A percentile compares a stretch with the other conserved stretches of the same genome.
These are phyloP conservation scores for Monopterus albus DNA, from an alignment of 2,113 vertebrate genomes.

Conservation along the genomic window DNA sequence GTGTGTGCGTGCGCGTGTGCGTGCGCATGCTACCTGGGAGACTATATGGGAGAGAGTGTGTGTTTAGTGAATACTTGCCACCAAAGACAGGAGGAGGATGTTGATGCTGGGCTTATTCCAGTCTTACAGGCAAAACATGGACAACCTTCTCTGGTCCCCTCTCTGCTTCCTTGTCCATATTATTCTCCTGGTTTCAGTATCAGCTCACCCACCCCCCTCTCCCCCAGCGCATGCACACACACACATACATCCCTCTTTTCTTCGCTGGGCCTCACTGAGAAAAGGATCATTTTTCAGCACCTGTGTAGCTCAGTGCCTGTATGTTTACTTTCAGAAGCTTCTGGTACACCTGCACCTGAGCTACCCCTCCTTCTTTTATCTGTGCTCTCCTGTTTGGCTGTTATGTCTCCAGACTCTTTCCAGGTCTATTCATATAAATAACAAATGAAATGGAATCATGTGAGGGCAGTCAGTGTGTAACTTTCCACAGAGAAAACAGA, in stretches of 20 bases:
- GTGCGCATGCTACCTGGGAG: constrained; percentile 39
- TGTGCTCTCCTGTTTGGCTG: constrained; percentile 51
- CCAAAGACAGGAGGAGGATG: constrained; percentile 40
- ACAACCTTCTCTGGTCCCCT: constrained; percentile 29
- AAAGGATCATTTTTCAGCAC: constrained; percentile 75
- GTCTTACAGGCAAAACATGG: constrained; percentile 29
- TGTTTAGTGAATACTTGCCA: constrained; percentile 47
- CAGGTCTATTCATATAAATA: constrained; percentile 55
- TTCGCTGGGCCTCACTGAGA: constrained; percentile 41
- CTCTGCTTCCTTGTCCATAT: constrained; percentile 21
- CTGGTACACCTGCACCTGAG: constrained; percentile 75
- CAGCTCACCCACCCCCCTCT: not conserved
- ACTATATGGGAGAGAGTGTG: constrained; percentile 23
- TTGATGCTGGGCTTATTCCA: constrained; percentile 49
- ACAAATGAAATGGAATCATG: constrained; percentile 58
- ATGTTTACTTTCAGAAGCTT: constrained; percentile 74
- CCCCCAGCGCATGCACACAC: not conserved
- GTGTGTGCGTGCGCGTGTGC: constrained; percentile 12
- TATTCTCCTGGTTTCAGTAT: constrained; percentile 39
- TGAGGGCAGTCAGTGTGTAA: constrained; percentile 8
- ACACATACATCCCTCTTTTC: constrained; percentile 19
- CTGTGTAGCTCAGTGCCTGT: constrained; percentile 63
- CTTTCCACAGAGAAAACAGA: constrained; percentile 30
- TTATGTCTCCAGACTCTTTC: constrained; percentile 46
- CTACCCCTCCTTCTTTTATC: constrained; percentile 60